Conservation (phyloP, 1,140 invertebrate species). For the Ceratina calcarata region DNA sequence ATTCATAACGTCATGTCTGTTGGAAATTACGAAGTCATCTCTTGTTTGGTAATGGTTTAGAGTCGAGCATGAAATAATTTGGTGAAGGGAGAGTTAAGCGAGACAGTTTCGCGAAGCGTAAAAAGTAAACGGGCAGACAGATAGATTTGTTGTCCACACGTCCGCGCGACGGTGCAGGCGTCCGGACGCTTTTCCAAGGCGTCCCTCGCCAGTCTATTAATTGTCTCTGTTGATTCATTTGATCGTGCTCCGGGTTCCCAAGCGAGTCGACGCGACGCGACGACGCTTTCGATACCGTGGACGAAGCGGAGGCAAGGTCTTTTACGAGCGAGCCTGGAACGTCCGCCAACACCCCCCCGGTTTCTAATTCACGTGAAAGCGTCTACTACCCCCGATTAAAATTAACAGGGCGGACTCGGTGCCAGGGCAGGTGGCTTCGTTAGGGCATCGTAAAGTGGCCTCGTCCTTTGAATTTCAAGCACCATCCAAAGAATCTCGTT, state of each 20-base stretch:
- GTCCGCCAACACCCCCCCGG: slow-evolving; percentile 2
- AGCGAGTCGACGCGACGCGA: slow-evolving; percentile 59
- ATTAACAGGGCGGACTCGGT: slow-evolving; percentile 62
- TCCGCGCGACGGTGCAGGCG: slow-evolving; percentile 56
- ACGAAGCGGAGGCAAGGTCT: slow-evolving; percentile 39
- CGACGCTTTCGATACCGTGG: slow-evolving; percentile 56
- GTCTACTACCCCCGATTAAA: slow-evolving; percentile 61
- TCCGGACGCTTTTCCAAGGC: slow-evolving; percentile 59
- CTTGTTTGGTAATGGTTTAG: no score
- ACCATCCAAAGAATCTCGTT: slow-evolving; percentile 47
- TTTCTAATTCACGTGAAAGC: slow-evolving; percentile 64
- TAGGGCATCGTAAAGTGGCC: slow-evolving; percentile 62
- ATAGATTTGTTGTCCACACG: slow-evolving; percentile 62
- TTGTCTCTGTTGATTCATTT: slow-evolving; percentile 80
- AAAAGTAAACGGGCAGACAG: slow-evolving; percentile 30
- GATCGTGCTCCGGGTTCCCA: slow-evolving; percentile 77
- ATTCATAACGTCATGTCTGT: no score
- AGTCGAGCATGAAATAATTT: no score
- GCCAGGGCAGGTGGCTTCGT: slow-evolving; percentile 65
- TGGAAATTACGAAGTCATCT: no score
- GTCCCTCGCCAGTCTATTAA: slow-evolving; percentile 73
- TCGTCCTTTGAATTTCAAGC: slow-evolving; percentile 65
- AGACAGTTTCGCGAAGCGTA: no score
- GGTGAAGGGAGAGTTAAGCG: no score
- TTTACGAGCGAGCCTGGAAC: slow-evolving; percentile 66